Base-by-base conservation (phyloP, 2,113 vertebrate species). In the Scomber colias region DNA sequence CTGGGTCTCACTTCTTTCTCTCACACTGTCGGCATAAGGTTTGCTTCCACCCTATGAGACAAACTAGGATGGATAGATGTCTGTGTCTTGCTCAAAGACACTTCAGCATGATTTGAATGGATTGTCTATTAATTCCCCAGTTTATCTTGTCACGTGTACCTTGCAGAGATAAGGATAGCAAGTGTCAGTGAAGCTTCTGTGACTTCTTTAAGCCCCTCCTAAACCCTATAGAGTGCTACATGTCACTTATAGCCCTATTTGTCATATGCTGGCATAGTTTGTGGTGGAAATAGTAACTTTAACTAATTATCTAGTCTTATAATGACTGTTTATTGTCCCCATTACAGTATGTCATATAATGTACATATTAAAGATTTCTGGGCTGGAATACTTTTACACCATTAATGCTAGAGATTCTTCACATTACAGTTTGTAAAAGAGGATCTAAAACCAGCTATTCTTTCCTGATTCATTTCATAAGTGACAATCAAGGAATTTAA, bases 81-180 rank as follows among this genome's bases (percentile, higher is more conserved):
- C 35, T 12, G 45, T 4, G 5, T 19, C 19, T 40, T 55, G 15
- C 50, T 31, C 51, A 55, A 53, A 60, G 31, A 49, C 53, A 17
- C 50, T 44, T 49, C 11, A 17, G 27, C 44, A 2, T 35, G 56
- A 31, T 73, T 54, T 54, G 31, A 67, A 31, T 13, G 4, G 56
- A 62, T 50, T 27, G 30, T 59, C 66, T 24, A 11, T 72, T 27
- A 54, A 27, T 54, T 46, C 21, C 14, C 48, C 45, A 5, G 57
- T 61, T 67, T 50, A 31, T 79, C 63, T 56, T 19, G 30, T 56
- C 69, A 51, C 49, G 49, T 69, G 62, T 55, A 48, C 5, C 60
- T 50, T 14, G 21, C 10, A 46, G 19, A 76, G 46, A 78, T 59
- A 64, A 64, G 16, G 56, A 51, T 2, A 30, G 55, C 27, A 27